Evolutionary conservation across 2,888 invertebrate genomes (phyloP), one percentile per base, ranked within the genome.

Genomic region (Heliothis peltigera): DNA sequence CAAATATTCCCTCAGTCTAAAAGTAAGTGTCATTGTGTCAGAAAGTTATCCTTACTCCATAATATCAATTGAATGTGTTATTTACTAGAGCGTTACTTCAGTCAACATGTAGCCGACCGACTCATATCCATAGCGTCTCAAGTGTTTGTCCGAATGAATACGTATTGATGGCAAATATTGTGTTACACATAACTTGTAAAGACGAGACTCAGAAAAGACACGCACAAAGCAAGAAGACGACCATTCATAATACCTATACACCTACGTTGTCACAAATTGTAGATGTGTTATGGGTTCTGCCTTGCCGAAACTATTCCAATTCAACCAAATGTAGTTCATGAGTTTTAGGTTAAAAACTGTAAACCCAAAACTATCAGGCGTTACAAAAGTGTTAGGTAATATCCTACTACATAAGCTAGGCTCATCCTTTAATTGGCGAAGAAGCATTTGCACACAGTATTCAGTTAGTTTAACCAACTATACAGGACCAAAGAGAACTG

Each of bases 101-200:
- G 75, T 67, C 72, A 71, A 71, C 64, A 66, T 72, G 59, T 61
- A 70, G 61, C 48, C 56, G 61, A 54, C 49, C 56, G 56, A 19
- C 65, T 68, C 67, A 69, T 63, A 70, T 62, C 57, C 63, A 55
- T 55, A 35, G 51, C 54, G 52, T 53, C 46, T 64, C 59, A 43
- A 80, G 64, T 77, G 72, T 80, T 80, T 75, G 75, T 65, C 60
- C 42, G 60, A 75, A 65, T 70, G 69, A 70, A 80, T 77, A 77
- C 59, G 54, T 67, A 70, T 67, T 64, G 67, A 67, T 70, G 55
- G 62, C 70, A 68, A 78, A 75, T 78, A 70, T 77, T 74, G 44
- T 67, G 61, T 66, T 64, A 67, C 63, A 52, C 47, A 59, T 44
- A 47, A 61, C 48, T 73, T 44, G 48, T 56, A 63, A 62, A 49